These are phyloP conservation scores for Herpetotheres cachinnans DNA, from an alignment of 2,113 vertebrate genomes.

Conservation along the genomic window DNA sequence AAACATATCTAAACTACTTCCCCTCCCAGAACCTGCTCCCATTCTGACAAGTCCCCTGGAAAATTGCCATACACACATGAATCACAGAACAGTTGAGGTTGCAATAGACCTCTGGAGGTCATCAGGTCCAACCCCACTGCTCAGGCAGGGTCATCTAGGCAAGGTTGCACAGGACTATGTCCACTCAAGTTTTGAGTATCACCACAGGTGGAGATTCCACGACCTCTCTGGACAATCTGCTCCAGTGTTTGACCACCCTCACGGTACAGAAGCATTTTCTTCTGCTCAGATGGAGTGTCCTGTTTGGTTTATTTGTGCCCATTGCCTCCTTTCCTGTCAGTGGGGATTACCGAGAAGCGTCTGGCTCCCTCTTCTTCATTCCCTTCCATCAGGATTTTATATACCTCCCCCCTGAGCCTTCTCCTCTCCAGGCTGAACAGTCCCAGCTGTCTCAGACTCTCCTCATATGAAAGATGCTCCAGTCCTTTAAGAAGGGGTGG, in stretches of 20 bases:
- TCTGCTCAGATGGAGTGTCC: not conserved
- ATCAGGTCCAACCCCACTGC: not conserved
- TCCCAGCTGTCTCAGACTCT: not conserved
- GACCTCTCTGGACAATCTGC: not conserved
- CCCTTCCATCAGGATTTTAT: not conserved
- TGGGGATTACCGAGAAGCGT: not conserved
- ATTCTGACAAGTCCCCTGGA: not conserved
- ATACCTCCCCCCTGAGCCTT: rapidly evolving
- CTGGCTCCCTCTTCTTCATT: not conserved
- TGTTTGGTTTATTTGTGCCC: not conserved
- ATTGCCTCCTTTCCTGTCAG: not conserved
- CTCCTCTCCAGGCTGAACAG: not conserved
- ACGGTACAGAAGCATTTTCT: not conserved
- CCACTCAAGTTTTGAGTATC: not conserved
- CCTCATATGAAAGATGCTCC: not conserved
- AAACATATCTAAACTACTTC: not conserved
- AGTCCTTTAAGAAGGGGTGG: not conserved
- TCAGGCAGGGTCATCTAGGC: not conserved
- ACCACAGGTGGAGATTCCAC: no score
- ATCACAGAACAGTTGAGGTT: not conserved
- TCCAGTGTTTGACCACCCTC: not conserved
- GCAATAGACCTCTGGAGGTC: not conserved
- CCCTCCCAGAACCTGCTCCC: not conserved
- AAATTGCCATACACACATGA: not conserved
- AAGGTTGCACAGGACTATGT: not conserved